These are phyloP conservation scores for Magallana angulata DNA, from an alignment of 1,140 invertebrate species.

Conservation along the genomic window DNA sequence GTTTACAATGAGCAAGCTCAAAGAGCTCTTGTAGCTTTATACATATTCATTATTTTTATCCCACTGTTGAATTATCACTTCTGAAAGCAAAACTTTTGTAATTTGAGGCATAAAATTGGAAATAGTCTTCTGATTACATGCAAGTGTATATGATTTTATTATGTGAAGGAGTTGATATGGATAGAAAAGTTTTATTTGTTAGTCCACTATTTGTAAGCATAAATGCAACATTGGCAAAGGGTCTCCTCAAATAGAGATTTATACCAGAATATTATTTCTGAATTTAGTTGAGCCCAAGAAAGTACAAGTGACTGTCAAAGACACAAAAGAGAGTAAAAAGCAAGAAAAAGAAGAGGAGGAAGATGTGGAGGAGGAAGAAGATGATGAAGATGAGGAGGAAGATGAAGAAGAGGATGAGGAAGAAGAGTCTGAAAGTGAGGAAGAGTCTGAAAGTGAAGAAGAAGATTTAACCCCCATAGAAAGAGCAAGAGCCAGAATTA, in stretches of 20 bases:
- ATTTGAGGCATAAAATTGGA: no score
- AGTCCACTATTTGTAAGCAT: background rate
- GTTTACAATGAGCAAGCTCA: no score
- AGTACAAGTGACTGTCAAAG: slow-evolving; percentile 58
- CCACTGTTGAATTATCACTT: no score
- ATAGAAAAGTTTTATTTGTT: no score
- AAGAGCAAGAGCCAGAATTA: slow-evolving; percentile 83
- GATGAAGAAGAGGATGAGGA: slow-evolving; percentile 65
- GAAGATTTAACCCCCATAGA: slow-evolving; percentile 83
- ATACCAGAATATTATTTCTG: background rate
- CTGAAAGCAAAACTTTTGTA: no score
- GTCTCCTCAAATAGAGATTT: no score
- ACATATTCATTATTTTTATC: no score
- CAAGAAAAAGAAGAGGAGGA: slow-evolving; percentile 48
- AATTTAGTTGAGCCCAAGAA: slow-evolving; percentile 67
- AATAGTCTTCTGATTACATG: no score
- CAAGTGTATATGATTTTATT: no score
- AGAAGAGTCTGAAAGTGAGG: slow-evolving; percentile 63
- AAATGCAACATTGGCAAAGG: background rate
- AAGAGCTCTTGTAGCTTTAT: no score
- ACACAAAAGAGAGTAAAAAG: slow-evolving; percentile 77
- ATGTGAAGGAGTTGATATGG: no score
- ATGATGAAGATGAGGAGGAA: slow-evolving; percentile 66
- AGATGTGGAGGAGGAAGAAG: slow-evolving; percentile 59
- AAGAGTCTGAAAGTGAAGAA: slow-evolving; percentile 65